Percentiles rank a stretch among this genome's conserved stretches.
These are phyloP conservation scores for Theretra japonica DNA, from an alignment of 2,888 invertebrate genomes.

Conservation along the genomic window DNA sequence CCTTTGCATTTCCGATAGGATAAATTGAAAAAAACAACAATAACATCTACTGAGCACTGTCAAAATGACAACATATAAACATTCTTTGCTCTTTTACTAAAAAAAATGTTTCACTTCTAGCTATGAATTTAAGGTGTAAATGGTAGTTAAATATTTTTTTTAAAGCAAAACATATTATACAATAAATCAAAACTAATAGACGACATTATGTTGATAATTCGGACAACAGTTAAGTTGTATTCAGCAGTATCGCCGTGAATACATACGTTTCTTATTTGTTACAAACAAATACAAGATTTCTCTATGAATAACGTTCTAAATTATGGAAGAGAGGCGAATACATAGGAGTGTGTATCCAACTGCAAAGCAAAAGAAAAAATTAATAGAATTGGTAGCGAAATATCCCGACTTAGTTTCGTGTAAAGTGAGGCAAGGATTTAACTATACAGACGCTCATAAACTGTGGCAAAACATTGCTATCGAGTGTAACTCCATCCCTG, in stretches of 20 bases:
- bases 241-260: background rate
- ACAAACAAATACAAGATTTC: constrained; percentile 14
- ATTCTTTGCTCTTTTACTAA: background rate
- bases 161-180: background rate
- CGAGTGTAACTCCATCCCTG: constrained; percentile 72
- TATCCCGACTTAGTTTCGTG: constrained; percentile 69
- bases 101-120: background rate
- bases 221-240: background rate
- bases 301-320: constrained; percentile 32
- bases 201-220: background rate
- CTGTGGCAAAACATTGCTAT: constrained; percentile 72
- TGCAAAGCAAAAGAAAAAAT: constrained; percentile 70
- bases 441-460: constrained; percentile 65
- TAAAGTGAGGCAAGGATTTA: constrained; percentile 67
- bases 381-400: constrained; percentile 68
- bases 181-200: background rate
- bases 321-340: constrained; percentile 64
- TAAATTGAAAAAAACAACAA: no score
- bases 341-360: constrained; percentile 65
- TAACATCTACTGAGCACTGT: background rate
- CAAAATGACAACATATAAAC: background rate
- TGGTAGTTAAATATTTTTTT: background rate
- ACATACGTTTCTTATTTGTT: background rate
- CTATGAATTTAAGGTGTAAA: background rate
- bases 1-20: no score